Evolutionary conservation across 2,888 invertebrate genomes (phyloP), one percentile per base, ranked within the genome.

Genomic region (Mayetiola destructor): DNA sequence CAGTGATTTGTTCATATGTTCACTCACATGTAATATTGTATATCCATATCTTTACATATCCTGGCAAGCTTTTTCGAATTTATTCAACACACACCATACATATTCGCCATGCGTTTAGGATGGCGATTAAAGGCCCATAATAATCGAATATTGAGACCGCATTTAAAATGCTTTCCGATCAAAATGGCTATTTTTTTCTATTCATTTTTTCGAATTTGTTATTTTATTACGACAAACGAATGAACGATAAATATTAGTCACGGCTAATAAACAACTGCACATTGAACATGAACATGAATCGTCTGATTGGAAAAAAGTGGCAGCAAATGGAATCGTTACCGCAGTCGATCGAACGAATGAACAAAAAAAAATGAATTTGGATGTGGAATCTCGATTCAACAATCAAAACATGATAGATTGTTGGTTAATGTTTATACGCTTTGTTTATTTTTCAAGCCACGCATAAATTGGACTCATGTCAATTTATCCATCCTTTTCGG

Each of bases 191-290:
- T n/a, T n/a, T n/a, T n/a, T n/a, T n/a, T n/a, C n/a, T n/a, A n/a
- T n/a, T n/a, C n/a, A n/a, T n/a, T n/a, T n/a, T n/a, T n/a, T n/a
- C n/a, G n/a, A n/a, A n/a, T n/a, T n/a, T 16, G 27, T 27, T n/a
- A 27, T 27, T 48, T 27, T 16, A 48, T 48, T 48, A 27, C 9
- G 27, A n/a, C 48, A 27, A 42, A 27, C 27, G 48, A 9, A 48
- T 27, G 27, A 48, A 48, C 27, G 48, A 48, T 48, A 48, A 27
- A 48, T 48, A 27, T 48, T 27, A 48, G 48, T 48, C 48, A 48
- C 27, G 48, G 48, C 16, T 48, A 48, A 48, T 48, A 48, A 48
- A 27, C 48, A 27, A n/a, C n/a, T n/a, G n/a, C n/a, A n/a, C n/a
- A n/a, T n/a, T n/a, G n/a, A n/a, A n/a, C n/a, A n/a, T 42, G 14